These are phyloP conservation scores for Triops cancriformis DNA, from an alignment of 1,140 invertebrate genomes.

Conservation along the genomic window DNA sequence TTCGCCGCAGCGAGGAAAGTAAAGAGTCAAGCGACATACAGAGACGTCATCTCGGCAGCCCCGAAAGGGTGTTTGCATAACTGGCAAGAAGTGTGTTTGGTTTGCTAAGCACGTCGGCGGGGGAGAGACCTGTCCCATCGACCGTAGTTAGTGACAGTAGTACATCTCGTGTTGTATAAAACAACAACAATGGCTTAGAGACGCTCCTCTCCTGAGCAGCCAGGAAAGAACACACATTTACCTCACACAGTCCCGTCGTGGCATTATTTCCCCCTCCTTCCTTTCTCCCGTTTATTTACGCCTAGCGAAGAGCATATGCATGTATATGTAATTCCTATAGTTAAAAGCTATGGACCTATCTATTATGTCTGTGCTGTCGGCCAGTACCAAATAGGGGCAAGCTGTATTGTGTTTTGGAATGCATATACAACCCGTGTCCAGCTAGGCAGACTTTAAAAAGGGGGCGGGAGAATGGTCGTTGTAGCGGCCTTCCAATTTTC, in stretches of 20 bases:
- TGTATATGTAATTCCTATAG: neutral
- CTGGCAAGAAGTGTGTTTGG: neutral
- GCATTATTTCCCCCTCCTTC: neutral
- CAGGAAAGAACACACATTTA: slow-evolving; percentile 2
- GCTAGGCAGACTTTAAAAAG: neutral
- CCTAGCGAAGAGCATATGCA: neutral
- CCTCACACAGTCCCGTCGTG: neutral
- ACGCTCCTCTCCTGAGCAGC: neutral
- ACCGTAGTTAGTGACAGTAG: neutral
- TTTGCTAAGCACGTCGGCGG: neutral
- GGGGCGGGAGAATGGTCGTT: neutral
- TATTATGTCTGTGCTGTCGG: neutral
- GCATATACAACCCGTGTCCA: neutral
- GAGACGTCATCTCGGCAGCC: neutral
- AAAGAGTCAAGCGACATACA: neutral
- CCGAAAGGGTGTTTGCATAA: neutral
- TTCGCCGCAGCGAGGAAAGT: neutral
- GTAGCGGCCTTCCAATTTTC: neutral
- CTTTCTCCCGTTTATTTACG: neutral
- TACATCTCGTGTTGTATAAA: neutral
- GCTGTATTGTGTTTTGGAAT: neutral
- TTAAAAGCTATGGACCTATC: neutral
- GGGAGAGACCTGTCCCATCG: neutral
- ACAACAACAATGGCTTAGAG: neutral
- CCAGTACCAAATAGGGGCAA: neutral